These are phyloP conservation scores for Hippocampus barbouri DNA, from an alignment of 2,113 vertebrate genomes.

Conservation along the genomic window DNA sequence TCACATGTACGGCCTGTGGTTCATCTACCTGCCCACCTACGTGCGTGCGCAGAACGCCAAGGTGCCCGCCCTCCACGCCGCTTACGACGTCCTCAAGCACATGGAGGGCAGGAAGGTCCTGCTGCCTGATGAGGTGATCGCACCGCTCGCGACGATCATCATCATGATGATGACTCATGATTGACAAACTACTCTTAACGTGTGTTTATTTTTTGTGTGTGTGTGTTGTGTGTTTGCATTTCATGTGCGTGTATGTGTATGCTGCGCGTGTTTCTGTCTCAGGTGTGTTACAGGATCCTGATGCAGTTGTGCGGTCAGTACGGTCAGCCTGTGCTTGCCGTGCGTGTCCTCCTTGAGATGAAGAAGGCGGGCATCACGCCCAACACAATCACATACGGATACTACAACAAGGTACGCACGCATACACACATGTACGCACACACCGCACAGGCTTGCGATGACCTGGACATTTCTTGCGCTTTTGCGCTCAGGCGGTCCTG, in stretches of 20 bases:
- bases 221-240: constrained; percentile 1
- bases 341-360: constrained; percentile 93
- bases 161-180: neutral
- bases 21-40: constrained; percentile 88
- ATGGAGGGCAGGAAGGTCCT: constrained; percentile 91
- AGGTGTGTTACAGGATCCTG: constrained; percentile 94
- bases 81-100: constrained; percentile 88
- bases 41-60: constrained; percentile 78
- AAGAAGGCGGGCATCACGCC: constrained; percentile 89
- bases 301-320: constrained; percentile 97
- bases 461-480: neutral
- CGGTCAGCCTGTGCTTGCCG: constrained; percentile 88
- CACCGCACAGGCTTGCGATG: too few relatives aligned
- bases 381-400: constrained; percentile 87
- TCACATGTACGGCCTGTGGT: constrained; percentile 93
- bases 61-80: constrained; percentile 81
- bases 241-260: neutral
- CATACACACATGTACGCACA: neutral
- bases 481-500: constrained; percentile 79
- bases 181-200: neutral
- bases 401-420: constrained; percentile 89
- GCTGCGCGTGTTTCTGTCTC: neutral
- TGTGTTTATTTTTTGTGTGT: neutral
- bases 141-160: too few relatives aligned
- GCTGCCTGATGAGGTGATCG: constrained; percentile 84